A percentile compares a stretch with the other conserved stretches of the same genome.
Conservation (phyloP, 2,888 invertebrate genomes). For the Coenonympha arcania region DNA sequence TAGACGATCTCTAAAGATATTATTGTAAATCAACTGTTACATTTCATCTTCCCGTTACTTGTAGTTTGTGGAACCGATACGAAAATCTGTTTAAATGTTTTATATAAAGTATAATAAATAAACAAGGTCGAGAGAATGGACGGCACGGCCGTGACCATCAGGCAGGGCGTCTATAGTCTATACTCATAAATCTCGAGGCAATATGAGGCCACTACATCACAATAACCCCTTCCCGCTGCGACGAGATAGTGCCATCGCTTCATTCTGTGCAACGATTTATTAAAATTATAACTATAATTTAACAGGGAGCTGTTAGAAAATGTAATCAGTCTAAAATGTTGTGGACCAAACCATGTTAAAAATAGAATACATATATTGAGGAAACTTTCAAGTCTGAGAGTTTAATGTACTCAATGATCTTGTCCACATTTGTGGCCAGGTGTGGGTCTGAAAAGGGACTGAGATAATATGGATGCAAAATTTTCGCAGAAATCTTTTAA, state of each 20-base stretch:
- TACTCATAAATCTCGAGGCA: conserved; percentile 55
- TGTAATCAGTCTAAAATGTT: conserved; percentile 2
- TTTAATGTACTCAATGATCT: too few species aligned
- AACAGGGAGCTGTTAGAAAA: conserved; percentile 1
- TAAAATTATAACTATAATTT: conserved; percentile 20
- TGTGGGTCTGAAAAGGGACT: too few species aligned
- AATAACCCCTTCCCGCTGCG: conserved; percentile 54
- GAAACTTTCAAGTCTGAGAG: not conserved
- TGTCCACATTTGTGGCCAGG: too few species aligned
- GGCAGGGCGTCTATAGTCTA: conserved; percentile 35
- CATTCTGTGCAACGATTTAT: conserved; percentile 24
- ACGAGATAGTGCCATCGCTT: conserved; percentile 40
- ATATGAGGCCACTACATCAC: conserved; percentile 66
- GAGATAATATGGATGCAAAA: too few species aligned
- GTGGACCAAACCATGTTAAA: not conserved
- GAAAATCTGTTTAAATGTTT: not conserved
- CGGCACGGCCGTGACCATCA: conserved; percentile 19
- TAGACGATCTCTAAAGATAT: too few species aligned
- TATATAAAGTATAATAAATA: not conserved
- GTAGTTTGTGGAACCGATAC: conserved; percentile 23
- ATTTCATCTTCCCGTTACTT: too few species aligned
- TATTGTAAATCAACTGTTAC: too few species aligned
- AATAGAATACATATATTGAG: too few species aligned
- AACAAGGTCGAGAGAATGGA: conserved; percentile 14
- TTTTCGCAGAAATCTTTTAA: too few species aligned